These are phyloP conservation scores for Coleophora deauratella DNA, from an alignment of 2,888 invertebrate species.

Conservation along the genomic window DNA sequence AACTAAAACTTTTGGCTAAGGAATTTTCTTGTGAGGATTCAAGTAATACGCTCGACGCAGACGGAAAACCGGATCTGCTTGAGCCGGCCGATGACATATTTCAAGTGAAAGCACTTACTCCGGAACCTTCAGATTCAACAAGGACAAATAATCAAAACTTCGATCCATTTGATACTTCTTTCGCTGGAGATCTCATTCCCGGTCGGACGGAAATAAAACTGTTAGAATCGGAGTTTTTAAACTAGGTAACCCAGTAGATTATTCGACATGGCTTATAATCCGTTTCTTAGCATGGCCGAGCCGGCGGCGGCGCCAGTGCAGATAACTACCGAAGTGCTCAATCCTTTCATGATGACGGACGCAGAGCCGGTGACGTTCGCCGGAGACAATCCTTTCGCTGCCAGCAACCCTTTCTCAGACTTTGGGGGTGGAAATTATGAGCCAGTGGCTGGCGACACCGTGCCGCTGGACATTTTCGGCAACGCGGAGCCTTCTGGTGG, in stretches of 20 bases:
- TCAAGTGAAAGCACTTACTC: slow-evolving; percentile 82
- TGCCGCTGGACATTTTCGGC: slow-evolving; percentile 59
- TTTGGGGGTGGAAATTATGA: slow-evolving; percentile 59
- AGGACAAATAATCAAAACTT: slow-evolving; percentile 53
- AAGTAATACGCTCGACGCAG: slow-evolving; percentile 23
- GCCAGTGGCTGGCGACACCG: slow-evolving; percentile 50
- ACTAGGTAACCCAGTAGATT: slow-evolving; percentile 16
- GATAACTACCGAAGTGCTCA: slow-evolving; percentile 68
- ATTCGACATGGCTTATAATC: slow-evolving; percentile 80
- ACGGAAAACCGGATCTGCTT: slow-evolving; percentile 58
- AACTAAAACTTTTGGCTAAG: slow-evolving; percentile 83
- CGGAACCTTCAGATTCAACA: slow-evolving; percentile 61
- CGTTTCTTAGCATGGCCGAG: slow-evolving; percentile 85
- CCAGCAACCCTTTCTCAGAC: slow-evolving; percentile 81
- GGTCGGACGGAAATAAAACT: slow-evolving; percentile 85
- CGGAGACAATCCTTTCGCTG: slow-evolving; percentile 80
- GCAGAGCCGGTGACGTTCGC: slow-evolving; percentile 34
- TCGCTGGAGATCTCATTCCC: slow-evolving; percentile 81
- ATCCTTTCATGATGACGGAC: slow-evolving; percentile 80
- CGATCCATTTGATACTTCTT: slow-evolving; percentile 91
- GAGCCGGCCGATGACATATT: slow-evolving; percentile 73
- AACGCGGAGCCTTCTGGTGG: slow-evolving; percentile 41
- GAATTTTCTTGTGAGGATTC: slow-evolving; percentile 77
- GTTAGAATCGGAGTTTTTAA: slow-evolving; percentile 82
- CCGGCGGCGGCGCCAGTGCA: slow-evolving; percentile 50